Evolutionary conservation across 1,140 invertebrate genomes (phyloP).

Genomic region (Gonatopus flavifemur): DNA sequence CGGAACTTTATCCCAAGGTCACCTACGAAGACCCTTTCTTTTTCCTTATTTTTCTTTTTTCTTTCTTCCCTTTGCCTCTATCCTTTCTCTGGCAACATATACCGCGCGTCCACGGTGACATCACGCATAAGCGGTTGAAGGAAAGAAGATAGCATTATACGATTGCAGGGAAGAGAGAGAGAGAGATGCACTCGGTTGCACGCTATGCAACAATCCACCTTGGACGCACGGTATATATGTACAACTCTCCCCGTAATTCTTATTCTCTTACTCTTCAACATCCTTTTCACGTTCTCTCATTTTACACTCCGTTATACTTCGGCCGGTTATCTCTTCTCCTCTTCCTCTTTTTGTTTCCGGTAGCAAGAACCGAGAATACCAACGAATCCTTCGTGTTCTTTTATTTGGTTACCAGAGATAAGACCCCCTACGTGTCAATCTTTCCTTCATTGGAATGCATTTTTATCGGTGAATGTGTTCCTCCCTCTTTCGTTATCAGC

Average conservation of each 20-base stretch:
- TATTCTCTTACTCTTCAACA: background rate
- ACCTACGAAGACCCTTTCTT: background rate
- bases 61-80: background rate
- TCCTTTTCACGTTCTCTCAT: slow-evolving; percentile 11
- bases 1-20: slow-evolving; percentile 30
- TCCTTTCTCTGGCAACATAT: background rate
- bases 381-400: slow-evolving; percentile 1
- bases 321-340: slow-evolving; percentile 16
- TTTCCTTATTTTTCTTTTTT: background rate
- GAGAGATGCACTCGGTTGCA: too few species aligned
- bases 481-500: too few species aligned
- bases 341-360: slow-evolving; percentile 20
- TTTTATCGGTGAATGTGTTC: too few species aligned
- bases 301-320: slow-evolving; percentile 17
- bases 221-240: too few species aligned
- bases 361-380: slow-evolving; percentile 17
- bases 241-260: too few species aligned
- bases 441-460: too few species aligned
- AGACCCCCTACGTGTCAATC: too few species aligned
- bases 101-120: too few species aligned
- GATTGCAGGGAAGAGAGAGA: too few species aligned
- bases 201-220: too few species aligned
- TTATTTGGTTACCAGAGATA: background rate
- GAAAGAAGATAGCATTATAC: too few species aligned
- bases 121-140: too few species aligned